Evolutionary conservation across 2,113 vertebrate genomes (phyloP).

Genomic region (Thomomys bottae): DNA sequence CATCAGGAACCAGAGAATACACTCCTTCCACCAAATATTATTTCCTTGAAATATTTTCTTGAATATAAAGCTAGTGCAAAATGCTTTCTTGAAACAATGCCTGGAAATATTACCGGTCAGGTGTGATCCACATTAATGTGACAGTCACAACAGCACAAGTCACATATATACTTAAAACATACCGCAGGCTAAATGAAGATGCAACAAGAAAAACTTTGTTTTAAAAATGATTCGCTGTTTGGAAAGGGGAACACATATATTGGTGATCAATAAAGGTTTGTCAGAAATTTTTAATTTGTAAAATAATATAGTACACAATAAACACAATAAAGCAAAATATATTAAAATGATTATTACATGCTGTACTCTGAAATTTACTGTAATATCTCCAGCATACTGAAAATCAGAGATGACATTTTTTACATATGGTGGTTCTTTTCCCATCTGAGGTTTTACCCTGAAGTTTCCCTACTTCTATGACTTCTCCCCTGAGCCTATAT

Average conservation of each 20-base stretch:
- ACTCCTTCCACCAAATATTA: not conserved
- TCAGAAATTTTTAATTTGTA: not conserved
- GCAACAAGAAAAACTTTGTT: too few species aligned
- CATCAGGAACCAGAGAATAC: not conserved
- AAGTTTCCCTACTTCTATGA: not conserved
- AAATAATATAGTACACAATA: not conserved
- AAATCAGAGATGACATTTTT: not conserved
- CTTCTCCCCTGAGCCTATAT: not conserved
- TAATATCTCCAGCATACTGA: not conserved
- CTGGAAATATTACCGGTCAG: not conserved
- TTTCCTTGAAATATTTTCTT: not conserved
- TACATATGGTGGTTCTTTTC: not conserved
- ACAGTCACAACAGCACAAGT: not conserved
- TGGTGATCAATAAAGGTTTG: too few species aligned
- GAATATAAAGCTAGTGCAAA: not conserved
- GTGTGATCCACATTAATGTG: not conserved
- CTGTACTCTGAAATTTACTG: not conserved
- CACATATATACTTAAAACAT: too few species aligned
- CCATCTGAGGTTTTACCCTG: not conserved
- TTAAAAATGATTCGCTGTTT: too few species aligned
- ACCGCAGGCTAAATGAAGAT: too few species aligned
- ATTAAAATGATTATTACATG: not conserved
- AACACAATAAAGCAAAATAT: not conserved
- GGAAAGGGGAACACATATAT: rapidly evolving
- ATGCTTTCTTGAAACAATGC: not conserved